Conservation (phyloP, 2,113 vertebrate species). For the Antennarius striatus region DNA sequence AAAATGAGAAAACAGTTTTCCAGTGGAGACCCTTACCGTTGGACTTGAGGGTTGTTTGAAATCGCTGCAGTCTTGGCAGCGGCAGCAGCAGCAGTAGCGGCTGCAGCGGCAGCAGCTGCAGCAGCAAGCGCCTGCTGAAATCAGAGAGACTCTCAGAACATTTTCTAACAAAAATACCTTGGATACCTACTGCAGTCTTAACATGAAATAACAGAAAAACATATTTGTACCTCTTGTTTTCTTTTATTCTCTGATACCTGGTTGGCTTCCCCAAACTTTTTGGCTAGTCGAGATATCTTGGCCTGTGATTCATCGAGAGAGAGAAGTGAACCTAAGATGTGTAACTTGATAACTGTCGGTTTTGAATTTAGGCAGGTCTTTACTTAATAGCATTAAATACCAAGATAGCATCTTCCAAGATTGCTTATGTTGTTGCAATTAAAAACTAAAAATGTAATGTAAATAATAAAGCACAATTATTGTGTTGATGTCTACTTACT, state of each 20-base stretch:
- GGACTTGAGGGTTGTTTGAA: constrained; percentile 52
- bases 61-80: constrained; percentile 51
- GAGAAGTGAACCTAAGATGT: not conserved
- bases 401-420: not conserved
- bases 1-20: not conserved
- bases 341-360: not conserved
- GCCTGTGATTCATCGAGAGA: constrained; percentile 75
- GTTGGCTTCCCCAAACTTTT: constrained; percentile 91
- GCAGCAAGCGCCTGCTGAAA: constrained; percentile 51
- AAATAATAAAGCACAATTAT: not conserved
- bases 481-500: constrained; percentile 69
- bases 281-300: constrained; percentile 91
- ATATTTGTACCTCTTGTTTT: constrained; percentile 84
- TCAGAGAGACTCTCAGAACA: constrained; percentile 3
- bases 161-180: not conserved
- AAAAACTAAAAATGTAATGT: not conserved
- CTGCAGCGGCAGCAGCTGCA: constrained; percentile 15
- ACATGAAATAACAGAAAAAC: not conserved
- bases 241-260: constrained; percentile 91
- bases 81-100: constrained; percentile 23
- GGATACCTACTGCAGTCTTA: not conserved
- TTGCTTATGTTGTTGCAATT: not conserved
- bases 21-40: constrained; percentile 65
- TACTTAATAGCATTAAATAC: not conserved
- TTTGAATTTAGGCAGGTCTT: not conserved